These are phyloP conservation scores for Tachina lurida DNA, from an alignment of 2,888 invertebrate species.

Conservation along the genomic window DNA sequence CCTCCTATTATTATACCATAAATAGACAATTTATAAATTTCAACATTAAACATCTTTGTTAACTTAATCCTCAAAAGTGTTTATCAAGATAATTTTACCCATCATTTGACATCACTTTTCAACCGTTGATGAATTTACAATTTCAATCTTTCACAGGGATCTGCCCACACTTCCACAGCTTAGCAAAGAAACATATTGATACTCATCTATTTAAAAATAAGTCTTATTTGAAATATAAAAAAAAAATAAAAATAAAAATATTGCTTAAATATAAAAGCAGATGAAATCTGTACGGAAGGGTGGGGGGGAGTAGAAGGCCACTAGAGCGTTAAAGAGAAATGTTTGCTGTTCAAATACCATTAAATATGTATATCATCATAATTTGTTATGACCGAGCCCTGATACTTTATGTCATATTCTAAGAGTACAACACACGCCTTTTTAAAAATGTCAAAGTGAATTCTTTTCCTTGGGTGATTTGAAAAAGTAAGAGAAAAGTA, in stretches of 20 bases:
- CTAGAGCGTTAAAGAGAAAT: slow-evolving; percentile 66
- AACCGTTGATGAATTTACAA: slow-evolving; percentile 75
- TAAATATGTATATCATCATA: slow-evolving; percentile 79
- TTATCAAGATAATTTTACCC: slow-evolving; percentile 73
- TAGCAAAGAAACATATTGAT: slow-evolving; percentile 43
- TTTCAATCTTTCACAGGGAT: slow-evolving; percentile 33
- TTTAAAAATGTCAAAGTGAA: slow-evolving; percentile 40
- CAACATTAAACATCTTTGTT: slow-evolving; percentile 46
- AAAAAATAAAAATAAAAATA: slow-evolving; percentile 72
- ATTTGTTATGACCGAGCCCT: slow-evolving; percentile 75
- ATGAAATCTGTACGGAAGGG: slow-evolving; percentile 1
- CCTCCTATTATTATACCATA: not conserved
- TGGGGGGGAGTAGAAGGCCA: not conserved
- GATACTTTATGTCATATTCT: slow-evolving; percentile 33
- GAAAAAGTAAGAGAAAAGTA: not conserved
- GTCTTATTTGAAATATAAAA: slow-evolving; percentile 74
- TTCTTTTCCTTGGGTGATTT: slow-evolving; percentile 18
- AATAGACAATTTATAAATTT: slow-evolving; percentile 9
- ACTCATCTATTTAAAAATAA: slow-evolving; percentile 41
- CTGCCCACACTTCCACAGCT: slow-evolving; percentile 1
- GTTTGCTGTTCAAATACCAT: slow-evolving; percentile 79
- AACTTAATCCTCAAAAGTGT: slow-evolving; percentile 52
- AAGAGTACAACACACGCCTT: slow-evolving; percentile 11
- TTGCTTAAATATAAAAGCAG: slow-evolving; percentile 29
- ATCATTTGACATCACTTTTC: slow-evolving; percentile 80